Evolutionary conservation across 2,888 invertebrate genomes (phyloP), one percentile per base, ranked within the genome.

Genomic region (Chymomyza amoena): DNA sequence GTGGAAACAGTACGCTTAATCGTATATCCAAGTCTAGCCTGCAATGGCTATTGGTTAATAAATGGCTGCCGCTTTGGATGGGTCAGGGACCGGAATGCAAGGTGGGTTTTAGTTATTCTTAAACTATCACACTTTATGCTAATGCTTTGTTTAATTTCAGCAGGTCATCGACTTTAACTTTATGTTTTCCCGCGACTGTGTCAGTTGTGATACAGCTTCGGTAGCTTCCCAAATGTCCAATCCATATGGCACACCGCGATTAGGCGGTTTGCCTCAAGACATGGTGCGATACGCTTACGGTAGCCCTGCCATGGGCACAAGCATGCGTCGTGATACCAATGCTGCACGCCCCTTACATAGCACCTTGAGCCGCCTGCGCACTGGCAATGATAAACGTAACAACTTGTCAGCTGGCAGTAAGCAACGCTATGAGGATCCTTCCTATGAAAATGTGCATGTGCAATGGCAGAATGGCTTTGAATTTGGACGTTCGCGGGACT

Each of bases 31-130:
- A 94, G 86, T 93, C 94, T 1, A 93, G 94, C 1, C 91, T 94
- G 51, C 94, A 94, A 82, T 95, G 95, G 94, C 92, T 94, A 79
- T 90, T 95, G 71, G 93, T 94, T 0, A 94, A 95, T 84, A 94
- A 94, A 80, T 95, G 94, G 94, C 86, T 94, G 25, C 94, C 94
- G 0, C 85, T 94, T 56, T 94, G 94, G 94, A 93, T 94, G 69
- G 92, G 92, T n/a, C 93, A 93, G 64, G 93, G 93, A 7, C 90
- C 92, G 13, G 93, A 93, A 70, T 93, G 93, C 83, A 92, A 93
- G 84, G 92, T 90, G 16, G 32, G 75, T 32, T 6, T 0, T 0
- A 15, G 39, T 45, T 13, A 18, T 0, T 54, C 0, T 16, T 0
- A 7, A 16, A 20, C 56, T 56, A n/a, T n/a, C n/a, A n/a, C n/a